These are phyloP conservation scores for Rousettus leschenaultii DNA, from an alignment of 2,113 vertebrate species.

Conservation along the genomic window DNA sequence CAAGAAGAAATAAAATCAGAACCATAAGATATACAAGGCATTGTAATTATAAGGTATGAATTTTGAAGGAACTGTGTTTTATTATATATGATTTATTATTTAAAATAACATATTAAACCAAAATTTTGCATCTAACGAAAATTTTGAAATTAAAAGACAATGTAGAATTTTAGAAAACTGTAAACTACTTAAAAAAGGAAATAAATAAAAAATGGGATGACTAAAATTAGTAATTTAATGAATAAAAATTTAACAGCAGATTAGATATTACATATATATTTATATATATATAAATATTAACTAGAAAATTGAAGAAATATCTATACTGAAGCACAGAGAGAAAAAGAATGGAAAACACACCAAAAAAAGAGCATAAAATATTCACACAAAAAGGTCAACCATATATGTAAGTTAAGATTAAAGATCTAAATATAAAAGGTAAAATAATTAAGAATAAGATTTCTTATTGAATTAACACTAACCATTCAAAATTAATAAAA, in stretches of 20 bases:
- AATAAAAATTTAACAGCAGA: neutral
- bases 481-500: neutral
- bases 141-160: neutral
- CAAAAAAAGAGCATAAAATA: neutral
- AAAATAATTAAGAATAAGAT: neutral
- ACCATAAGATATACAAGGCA: neutral
- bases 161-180: neutral
- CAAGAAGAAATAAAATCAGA: neutral
- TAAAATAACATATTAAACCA: neutral
- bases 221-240: neutral
- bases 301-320: neutral
- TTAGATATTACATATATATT: neutral
- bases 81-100: neutral
- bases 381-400: neutral
- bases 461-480: neutral
- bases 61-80: neutral
- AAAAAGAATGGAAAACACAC: neutral
- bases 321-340: neutral
- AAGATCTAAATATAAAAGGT: neutral
- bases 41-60: neutral
- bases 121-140: neutral
- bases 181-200: neutral
- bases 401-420: neutral
- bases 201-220: neutral
- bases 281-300: neutral